Evolutionary conservation across 1,140 invertebrate genomes (phyloP).

Genomic region (Brachionus calyciflorus): DNA sequence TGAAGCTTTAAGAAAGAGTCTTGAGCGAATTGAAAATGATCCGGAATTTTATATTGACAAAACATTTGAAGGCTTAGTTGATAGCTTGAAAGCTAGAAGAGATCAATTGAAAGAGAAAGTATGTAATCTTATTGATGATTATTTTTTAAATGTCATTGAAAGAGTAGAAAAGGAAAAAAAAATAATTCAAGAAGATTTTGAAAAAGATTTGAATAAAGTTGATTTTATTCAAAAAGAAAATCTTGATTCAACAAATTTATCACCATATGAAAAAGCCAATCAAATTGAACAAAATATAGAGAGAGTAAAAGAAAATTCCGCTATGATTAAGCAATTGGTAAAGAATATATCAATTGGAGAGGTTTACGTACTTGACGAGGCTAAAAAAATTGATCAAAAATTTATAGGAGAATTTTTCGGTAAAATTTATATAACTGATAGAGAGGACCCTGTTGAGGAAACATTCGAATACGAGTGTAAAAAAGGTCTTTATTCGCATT

Average conservation of each 20-base stretch:
- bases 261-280: neutral
- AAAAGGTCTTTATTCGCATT: neutral
- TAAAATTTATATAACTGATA: neutral
- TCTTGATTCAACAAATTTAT: neutral
- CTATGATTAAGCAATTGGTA: neutral
- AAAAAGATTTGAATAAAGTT: neutral
- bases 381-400: too few relatives aligned
- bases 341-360: neutral
- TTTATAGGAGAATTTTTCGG: neutral
- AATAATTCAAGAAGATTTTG: neutral
- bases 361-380: neutral
- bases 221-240: neutral
- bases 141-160: neutral
- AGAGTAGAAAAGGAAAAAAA: neutral
- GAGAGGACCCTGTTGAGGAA: neutral
- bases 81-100: neutral
- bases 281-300: neutral
- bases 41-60: constrained; percentile 9
- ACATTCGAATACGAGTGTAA: neutral
- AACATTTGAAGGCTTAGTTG: neutral
- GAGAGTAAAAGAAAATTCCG: neutral
- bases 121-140: neutral
- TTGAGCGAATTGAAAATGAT: constrained; percentile 14
- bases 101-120: neutral
- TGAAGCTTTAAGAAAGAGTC: neutral